These are phyloP conservation scores for Stylophora pistillata DNA, from an alignment of 64 coral and sea anemone species.

Conservation along the genomic window DNA sequence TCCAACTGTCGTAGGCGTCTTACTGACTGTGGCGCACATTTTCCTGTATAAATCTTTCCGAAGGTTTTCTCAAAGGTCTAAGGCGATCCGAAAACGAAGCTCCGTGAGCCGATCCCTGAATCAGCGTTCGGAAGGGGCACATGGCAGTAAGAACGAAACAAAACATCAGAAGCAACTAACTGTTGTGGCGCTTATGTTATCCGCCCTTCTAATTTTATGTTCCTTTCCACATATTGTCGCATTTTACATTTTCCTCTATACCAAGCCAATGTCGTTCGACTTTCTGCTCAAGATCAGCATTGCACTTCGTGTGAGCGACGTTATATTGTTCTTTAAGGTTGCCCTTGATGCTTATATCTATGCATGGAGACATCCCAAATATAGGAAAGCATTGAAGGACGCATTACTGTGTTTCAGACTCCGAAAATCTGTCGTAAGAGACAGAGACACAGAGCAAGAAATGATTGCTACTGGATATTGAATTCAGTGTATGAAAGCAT, in stretches of 20 bases:
- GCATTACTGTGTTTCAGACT: neutral
- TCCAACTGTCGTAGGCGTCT: conserved; percentile 35
- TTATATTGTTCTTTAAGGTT: conserved; percentile 48
- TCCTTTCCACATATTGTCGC: conserved; percentile 38
- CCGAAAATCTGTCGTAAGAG: neutral
- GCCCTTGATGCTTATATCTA: conserved; percentile 64
- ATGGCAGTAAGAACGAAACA: neutral
- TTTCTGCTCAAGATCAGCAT: conserved; percentile 39
- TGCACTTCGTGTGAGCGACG: conserved; percentile 55
- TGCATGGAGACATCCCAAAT: conserved; percentile 56
- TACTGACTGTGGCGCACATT: conserved; percentile 28
- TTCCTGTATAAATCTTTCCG: conserved; percentile 39
- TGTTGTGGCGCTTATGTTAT: conserved; percentile 30
- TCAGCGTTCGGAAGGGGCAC: neutral
- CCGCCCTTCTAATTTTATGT: conserved; percentile 28
- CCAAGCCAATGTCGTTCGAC: neutral
- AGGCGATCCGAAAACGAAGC: conserved; percentile 12
- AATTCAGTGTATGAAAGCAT: no score
- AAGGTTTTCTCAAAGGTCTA: conserved; percentile 44
- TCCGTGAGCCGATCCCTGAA: neutral
- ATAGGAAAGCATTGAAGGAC: conserved; percentile 38
- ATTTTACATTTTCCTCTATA: conserved; percentile 55
- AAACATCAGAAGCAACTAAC: conserved; percentile 48
- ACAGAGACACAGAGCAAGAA: conserved; percentile 23
- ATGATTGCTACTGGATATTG: neutral